These are phyloP conservation scores for Acrocyrtus sp. DNA, from an alignment of 2,888 invertebrate genomes.

Conservation along the genomic window DNA sequence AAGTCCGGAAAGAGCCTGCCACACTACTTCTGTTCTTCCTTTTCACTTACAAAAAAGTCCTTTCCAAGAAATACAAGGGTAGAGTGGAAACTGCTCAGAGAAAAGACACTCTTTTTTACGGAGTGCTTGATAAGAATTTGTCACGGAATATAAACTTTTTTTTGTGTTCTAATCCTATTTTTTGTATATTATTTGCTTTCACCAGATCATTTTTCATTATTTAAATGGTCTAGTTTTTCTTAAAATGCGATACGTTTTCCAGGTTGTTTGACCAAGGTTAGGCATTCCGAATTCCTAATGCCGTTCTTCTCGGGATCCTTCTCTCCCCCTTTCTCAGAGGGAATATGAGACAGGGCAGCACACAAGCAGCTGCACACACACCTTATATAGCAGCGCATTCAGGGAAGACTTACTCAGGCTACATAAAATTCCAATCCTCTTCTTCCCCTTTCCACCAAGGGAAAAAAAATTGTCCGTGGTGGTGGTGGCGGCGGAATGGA, in stretches of 20 bases:
- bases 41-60: not conserved
- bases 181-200: not conserved
- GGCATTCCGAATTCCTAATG: not conserved
- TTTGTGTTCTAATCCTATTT: not conserved
- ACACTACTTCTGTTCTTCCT: not conserved
- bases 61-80: not conserved
- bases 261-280: not conserved
- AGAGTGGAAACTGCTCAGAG: not conserved
- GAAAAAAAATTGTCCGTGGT: not conserved
- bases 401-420: not conserved
- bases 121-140: not conserved
- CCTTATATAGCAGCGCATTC: not conserved
- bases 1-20: not conserved
- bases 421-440: not conserved
- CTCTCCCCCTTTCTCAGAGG: too few species aligned
- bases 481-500: constrained; percentile 12
- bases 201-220: not conserved
- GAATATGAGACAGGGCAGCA: too few species aligned
- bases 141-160: not conserved
- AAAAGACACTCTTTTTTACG: not conserved
- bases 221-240: not conserved
- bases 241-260: not conserved
- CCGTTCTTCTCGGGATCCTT: not conserved
- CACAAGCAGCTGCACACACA: not conserved
- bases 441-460: not conserved